These are phyloP conservation scores for Tetropium fuscum DNA, from an alignment of 2,888 invertebrate genomes.

Conservation along the genomic window DNA sequence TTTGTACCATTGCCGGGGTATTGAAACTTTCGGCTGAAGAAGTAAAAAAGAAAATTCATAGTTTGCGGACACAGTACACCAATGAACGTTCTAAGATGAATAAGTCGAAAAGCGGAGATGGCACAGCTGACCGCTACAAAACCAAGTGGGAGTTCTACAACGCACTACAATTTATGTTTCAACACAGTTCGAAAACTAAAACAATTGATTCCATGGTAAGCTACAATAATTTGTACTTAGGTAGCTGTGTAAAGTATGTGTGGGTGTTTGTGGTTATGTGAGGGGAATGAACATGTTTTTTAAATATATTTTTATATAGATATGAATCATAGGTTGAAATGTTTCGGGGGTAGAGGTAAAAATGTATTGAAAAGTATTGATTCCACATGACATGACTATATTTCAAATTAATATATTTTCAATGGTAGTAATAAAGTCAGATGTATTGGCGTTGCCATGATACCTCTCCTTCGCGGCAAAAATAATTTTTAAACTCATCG, in stretches of 20 bases:
- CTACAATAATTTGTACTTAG: no score
- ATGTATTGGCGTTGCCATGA: not conserved
- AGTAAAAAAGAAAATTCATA: constrained; percentile 1
- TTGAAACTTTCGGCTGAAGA: not conserved
- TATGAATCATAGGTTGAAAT: no score
- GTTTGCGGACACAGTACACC: constrained; percentile 5
- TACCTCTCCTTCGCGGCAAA: not conserved
- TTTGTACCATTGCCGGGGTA: not conserved
- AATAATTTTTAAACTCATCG: not conserved
- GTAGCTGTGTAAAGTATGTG: no score
- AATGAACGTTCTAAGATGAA: not conserved
- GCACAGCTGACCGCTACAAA: not conserved
- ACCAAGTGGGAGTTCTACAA: not conserved
- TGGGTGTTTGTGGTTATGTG: no score
- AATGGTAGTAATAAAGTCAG: no score
- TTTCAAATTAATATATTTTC: no score
- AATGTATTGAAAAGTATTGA: no score
- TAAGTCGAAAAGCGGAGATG: not conserved
- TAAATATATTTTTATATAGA: no score
- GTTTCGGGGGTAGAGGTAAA: no score
- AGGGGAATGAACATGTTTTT: no score
- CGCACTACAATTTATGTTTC: not conserved
- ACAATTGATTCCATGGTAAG: not conserved
- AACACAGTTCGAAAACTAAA: not conserved
- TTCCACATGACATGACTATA: no score